phyloP scores from a whole-genome alignment of 2,888 invertebrate genomes.

The Alviniconcha strummeri region DNA sequence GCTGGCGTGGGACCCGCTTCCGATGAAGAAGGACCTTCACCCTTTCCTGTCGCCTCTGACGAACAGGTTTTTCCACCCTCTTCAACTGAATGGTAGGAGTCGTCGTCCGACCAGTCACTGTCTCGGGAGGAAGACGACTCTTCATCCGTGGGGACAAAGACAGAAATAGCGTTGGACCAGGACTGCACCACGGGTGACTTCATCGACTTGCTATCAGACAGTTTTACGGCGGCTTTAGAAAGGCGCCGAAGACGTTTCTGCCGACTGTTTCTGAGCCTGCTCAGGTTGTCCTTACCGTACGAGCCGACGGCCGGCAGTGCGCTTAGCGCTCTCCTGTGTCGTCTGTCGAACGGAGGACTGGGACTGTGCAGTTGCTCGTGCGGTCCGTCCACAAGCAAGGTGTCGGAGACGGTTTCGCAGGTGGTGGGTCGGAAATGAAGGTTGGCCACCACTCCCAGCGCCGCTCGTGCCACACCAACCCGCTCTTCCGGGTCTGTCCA shows the following conservation, averaged over 20 bases:
- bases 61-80: neutral
- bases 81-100: neutral
- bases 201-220: neutral
- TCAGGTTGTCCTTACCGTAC: too few species aligned
- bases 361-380: neutral
- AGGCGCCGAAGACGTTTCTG: neutral
- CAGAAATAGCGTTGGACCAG: slow-evolving; percentile 13
- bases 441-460: slow-evolving; percentile 5
- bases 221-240: neutral
- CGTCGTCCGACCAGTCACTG: slow-evolving; percentile 14
- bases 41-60: neutral
- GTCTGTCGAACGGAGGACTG: too few species aligned
- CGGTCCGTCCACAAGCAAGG: slow-evolving; percentile 2
- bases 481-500: neutral
- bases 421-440: slow-evolving; percentile 27
- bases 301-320: neutral
- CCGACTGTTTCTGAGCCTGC: neutral
- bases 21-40: neutral
- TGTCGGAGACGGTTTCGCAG: slow-evolving; percentile 16
- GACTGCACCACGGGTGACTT: neutral
- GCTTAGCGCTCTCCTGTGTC: neutral
- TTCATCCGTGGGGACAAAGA: neutral
- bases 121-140: neutral
- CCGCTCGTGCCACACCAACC: neutral
- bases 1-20: too few species aligned